Conservation (phyloP, 2,888 invertebrate species). For the Tetheella fluctuosa region DNA sequence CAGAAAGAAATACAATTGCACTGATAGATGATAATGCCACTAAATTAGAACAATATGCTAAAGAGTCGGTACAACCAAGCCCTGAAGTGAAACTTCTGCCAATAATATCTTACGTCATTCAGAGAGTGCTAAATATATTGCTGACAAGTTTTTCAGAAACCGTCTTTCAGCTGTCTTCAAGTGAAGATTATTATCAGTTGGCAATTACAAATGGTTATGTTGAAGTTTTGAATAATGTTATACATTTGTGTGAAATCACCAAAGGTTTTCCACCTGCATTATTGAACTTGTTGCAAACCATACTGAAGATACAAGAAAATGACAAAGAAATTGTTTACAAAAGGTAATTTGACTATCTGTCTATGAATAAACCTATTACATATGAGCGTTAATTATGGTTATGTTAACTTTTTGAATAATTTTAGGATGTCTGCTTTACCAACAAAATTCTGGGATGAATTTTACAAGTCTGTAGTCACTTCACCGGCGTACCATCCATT, state of each 20-base stretch:
- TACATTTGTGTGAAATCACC: slow-evolving; percentile 42
- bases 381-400: neutral
- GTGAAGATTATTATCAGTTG: slow-evolving; percentile 22
- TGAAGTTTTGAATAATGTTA: slow-evolving; percentile 42
- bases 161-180: slow-evolving; percentile 28
- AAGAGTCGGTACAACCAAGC: slow-evolving; percentile 26
- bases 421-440: slow-evolving; percentile 63
- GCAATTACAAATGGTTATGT: slow-evolving; percentile 21
- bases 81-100: slow-evolving; percentile 79
- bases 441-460: slow-evolving; percentile 67
- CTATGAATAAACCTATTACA: neutral
- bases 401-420: slow-evolving; percentile 14
- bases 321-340: slow-evolving; percentile 30
- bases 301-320: slow-evolving; percentile 45
- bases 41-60: slow-evolving; percentile 34
- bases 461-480: slow-evolving; percentile 57
- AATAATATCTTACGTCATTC: slow-evolving; percentile 80
- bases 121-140: slow-evolving; percentile 61
- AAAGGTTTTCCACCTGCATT: slow-evolving; percentile 64
- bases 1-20: slow-evolving; percentile 43
- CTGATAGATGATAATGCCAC: slow-evolving; percentile 46
- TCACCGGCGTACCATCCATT: slow-evolving; percentile 65
- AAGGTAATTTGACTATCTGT: slow-evolving; percentile 48
- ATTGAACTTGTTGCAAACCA: slow-evolving; percentile 55
- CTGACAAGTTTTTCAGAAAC: slow-evolving; percentile 50